phyloP scores from a whole-genome alignment of 2,888 invertebrate species.

The Cataglyphis albicans region DNA sequence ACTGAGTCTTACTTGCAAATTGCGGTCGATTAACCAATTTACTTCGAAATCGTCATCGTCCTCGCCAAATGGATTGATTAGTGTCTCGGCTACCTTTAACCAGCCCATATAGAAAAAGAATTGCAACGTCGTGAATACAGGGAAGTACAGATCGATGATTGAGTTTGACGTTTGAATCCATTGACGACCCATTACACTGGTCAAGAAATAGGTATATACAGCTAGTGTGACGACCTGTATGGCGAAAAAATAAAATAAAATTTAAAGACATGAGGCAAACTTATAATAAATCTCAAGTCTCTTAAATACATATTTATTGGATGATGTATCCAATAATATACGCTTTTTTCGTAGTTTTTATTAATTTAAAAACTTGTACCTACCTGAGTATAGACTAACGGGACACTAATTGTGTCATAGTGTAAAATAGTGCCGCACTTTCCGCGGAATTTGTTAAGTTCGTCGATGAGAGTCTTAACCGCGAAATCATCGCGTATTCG shows the following conservation, averaged over 20 bases:
- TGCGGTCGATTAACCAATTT: conserved; percentile 97
- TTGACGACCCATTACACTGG: conserved; percentile 95
- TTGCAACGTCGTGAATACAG: conserved; percentile 95
- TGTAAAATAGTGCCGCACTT: conserved; percentile 86
- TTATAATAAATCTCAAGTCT: background rate
- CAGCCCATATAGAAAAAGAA: conserved; percentile 96
- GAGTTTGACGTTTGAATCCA: conserved; percentile 87
- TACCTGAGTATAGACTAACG: conserved; percentile 87
- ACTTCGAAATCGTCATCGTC: conserved; percentile 97
- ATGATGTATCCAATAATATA: background rate
- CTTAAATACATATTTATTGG: background rate
- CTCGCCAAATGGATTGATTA: conserved; percentile 97
- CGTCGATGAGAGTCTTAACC: conserved; percentile 93
- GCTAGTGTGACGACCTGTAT: conserved; percentile 94
- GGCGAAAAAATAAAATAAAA: background rate
- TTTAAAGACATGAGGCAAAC: background rate
- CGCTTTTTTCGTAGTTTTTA: background rate
- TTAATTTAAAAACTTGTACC: background rate
- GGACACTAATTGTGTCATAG: conserved; percentile 87
- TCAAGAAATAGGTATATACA: conserved; percentile 96
- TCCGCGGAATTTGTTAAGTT: conserved; percentile 88
- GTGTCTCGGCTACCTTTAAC: conserved; percentile 96
- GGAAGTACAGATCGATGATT: conserved; percentile 94
- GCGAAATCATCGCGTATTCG: conserved; percentile 96
- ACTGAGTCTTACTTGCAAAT: conserved; percentile 89